Evolutionary conservation across 2,888 invertebrate genomes (phyloP), one percentile per base, ranked within the genome.

Genomic region (Clusia tigrina): DNA sequence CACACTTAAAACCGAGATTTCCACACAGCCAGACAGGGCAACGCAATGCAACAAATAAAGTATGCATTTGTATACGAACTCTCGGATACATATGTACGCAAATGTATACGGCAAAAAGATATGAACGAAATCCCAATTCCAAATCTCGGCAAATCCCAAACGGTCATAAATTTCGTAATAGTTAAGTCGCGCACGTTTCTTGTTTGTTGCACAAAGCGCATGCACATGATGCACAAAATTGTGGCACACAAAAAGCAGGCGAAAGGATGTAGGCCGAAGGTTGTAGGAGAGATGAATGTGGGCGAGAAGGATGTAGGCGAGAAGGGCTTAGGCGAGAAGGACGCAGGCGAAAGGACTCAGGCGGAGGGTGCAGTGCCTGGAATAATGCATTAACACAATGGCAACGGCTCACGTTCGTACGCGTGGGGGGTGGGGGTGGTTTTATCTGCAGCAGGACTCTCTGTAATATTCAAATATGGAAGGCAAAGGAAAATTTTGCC

Each of bases 131-230:
- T 48, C 48, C 48, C 20, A n/a, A n/a, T n/a, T n/a, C n/a, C n/a
- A n/a, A n/a, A n/a, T n/a, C n/a, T n/a, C n/a, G 48, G 20, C 15
- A 48, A 48, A 48, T 48, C 79, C 79, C 77, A 77, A 77, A 76
- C 77, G 78, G 77, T 74, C 77, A 75, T 79, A 79, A 78, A 79
- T 79, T 80, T 73, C 67, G 63, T 71, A 71, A 71, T 71, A 71
- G 68, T 71, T 71, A 71, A 73, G 69, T 67, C 70, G 70, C 67
- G 65, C 63, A 69, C 67, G 67, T 65, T 69, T 58, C 58, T 64
- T 64, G 37, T 54, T 60, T 46, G 15, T 6, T 9, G 15, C 48
- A 48, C 18, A 18, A 48, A 3, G 22, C 18, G 48, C 38, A 42
- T 25, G 37, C n/a, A 25, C 23, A 61, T n/a, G 24, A 38, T 46